Conservation (phyloP, 2,888 invertebrate genomes). For the Lasius fuliginosus region DNA sequence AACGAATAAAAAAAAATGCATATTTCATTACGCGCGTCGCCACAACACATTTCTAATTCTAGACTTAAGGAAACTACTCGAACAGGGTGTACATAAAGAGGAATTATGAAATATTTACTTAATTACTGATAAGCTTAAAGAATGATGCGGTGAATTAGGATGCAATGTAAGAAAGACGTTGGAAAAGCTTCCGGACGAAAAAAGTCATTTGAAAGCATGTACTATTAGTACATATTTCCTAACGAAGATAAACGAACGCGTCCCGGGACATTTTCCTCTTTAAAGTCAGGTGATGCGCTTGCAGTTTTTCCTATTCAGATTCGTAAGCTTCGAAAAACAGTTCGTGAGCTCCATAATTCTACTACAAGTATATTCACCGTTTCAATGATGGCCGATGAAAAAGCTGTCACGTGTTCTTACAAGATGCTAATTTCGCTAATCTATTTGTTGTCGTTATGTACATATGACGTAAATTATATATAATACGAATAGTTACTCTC, state of each 20-base stretch:
- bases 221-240: constrained; percentile 68
- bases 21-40: constrained; percentile 26
- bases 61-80: constrained; percentile 70
- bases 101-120: constrained; percentile 85
- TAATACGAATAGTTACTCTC: constrained; percentile 22
- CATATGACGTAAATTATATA: constrained; percentile 60
- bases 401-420: constrained; percentile 37
- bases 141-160: constrained; percentile 53
- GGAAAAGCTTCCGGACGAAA: background rate
- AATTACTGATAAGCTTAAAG: constrained; percentile 83
- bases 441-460: constrained; percentile 65
- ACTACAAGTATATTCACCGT: constrained; percentile 23
- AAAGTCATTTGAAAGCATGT: constrained; percentile 61
- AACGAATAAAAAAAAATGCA: constrained; percentile 6
- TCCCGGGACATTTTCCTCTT: constrained; percentile 20
- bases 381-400: constrained; percentile 34
- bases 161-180: constrained; percentile 41
- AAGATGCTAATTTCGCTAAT: constrained; percentile 52
- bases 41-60: constrained; percentile 58
- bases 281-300: constrained; percentile 23
- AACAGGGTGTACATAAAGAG: constrained; percentile 86
- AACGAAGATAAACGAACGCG: constrained; percentile 38
- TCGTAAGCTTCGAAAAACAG: constrained; percentile 50
- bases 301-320: constrained; percentile 54
- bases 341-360: constrained; percentile 23